These are phyloP conservation scores for Phymanthus crucifer DNA, from an alignment of 92 coral and sea anemone species.

Conservation along the genomic window DNA sequence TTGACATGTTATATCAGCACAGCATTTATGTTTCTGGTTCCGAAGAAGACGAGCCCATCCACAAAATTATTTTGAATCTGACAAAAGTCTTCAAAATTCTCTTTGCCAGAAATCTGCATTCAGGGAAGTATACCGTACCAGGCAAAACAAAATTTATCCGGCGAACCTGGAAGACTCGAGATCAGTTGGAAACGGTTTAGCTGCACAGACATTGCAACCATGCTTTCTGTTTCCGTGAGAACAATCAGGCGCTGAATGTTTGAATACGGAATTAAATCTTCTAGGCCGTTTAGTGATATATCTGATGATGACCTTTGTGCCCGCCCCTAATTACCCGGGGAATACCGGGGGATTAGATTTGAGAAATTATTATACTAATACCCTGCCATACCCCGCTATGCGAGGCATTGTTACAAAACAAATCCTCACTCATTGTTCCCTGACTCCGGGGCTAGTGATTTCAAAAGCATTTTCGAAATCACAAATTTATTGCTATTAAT, in stretches of 20 bases:
- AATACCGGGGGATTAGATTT: too few species aligned
- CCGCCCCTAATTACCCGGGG: too few species aligned
- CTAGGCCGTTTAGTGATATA: constrained; percentile 51
- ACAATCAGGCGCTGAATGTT: constrained; percentile 40
- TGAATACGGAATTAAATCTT: constrained; percentile 36
- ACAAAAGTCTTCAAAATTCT: neutral
- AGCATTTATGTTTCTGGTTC: constrained; percentile 1
- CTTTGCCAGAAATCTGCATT: neutral
- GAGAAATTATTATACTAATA: too few species aligned
- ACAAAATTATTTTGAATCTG: neutral
- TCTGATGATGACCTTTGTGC: constrained; percentile 49
- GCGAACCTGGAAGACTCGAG: constrained; percentile 51
- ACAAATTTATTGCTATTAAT: too few species aligned
- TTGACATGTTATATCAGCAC: constrained; percentile 1
- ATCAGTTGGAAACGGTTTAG: constrained; percentile 42
- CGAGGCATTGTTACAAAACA: neutral
- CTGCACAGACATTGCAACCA: constrained; percentile 18
- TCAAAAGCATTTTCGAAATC: neutral
- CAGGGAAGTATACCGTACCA: neutral
- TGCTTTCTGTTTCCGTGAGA: constrained; percentile 50
- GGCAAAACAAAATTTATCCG: neutral
- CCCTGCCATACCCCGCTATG: too few species aligned
- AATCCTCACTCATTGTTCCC: neutral
- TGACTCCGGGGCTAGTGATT: neutral
- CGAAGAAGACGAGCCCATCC: constrained; percentile 2